phyloP scores from a whole-genome alignment of 30 jellyfish, hydroid and myxozoan species.

The Pelagia noctiluca region DNA sequence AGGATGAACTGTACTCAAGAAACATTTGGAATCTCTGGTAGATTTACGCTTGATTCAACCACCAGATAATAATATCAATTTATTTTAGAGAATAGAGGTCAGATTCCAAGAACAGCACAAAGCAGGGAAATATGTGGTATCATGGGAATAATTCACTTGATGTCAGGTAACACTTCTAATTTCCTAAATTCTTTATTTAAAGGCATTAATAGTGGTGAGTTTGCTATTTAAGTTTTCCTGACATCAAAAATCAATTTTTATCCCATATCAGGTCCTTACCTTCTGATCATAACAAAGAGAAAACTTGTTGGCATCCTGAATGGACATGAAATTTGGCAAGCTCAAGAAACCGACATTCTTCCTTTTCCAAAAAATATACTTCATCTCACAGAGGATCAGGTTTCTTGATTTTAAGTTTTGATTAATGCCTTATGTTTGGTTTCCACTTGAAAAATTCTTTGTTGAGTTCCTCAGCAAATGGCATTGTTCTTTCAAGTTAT shows the following conservation, averaged over 20 bases:
- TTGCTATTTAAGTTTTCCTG: neutral
- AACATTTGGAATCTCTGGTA: too few species aligned
- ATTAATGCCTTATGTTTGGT: too few species aligned
- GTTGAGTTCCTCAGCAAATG: too few species aligned
- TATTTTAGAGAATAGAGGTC: conserved; percentile 85
- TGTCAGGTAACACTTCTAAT: conserved; percentile 76
- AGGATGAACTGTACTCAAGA: too few species aligned
- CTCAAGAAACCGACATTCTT: conserved; percentile 81
- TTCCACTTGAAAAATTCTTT: too few species aligned
- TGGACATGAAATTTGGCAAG: conserved; percentile 97
- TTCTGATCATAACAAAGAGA: conserved; percentile 87
- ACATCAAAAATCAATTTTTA: neutral
- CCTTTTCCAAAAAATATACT: conserved; percentile 94
- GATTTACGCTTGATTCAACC: too few species aligned
- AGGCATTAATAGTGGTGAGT: neutral
- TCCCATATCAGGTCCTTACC: conserved; percentile 80
- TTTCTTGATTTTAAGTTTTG: neutral
- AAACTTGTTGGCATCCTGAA: conserved; percentile 83
- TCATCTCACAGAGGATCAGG: conserved; percentile 98
- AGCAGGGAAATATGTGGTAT: conserved; percentile 96
- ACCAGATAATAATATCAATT: too few species aligned
- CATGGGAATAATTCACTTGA: conserved; percentile 84
- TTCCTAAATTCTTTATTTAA: neutral
- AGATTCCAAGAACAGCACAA: conserved; percentile 84
- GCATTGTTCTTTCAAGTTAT: too few species aligned